phyloP scores from a whole-genome alignment of 64 coral and sea anemone species.

The Hydrozoanthus tunicans region DNA sequence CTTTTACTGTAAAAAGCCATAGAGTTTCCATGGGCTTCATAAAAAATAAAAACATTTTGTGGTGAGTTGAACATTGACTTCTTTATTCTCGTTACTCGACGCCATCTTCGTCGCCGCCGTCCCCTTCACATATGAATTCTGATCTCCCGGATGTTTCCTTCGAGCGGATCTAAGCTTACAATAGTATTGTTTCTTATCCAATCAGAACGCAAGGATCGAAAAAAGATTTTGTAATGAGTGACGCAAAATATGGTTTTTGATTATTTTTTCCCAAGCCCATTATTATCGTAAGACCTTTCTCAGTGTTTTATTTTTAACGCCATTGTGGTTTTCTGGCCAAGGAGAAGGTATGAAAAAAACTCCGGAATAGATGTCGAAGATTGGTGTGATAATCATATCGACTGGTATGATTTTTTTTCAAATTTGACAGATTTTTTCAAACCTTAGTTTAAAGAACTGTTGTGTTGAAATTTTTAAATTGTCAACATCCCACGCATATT shows the following conservation, averaged over 20 bases:
- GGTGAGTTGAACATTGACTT: slow-evolving; percentile 39
- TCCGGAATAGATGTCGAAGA: neutral
- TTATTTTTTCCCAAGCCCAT: neutral
- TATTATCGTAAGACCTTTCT: neutral
- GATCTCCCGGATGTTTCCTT: slow-evolving; percentile 52
- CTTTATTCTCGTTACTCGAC: neutral
- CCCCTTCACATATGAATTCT: neutral
- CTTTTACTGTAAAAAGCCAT: slow-evolving; percentile 54
- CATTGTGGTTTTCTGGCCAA: neutral
- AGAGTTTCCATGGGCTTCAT: slow-evolving; percentile 50
- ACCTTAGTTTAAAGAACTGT: neutral
- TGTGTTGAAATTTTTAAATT: neutral
- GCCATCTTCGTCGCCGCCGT: slow-evolving; percentile 54
- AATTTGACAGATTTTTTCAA: neutral
- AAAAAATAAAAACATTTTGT: slow-evolving; percentile 41
- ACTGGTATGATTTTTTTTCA: neutral
- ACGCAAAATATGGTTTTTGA: neutral
- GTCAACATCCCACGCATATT: slow-evolving; percentile 39
- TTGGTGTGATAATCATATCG: neutral
- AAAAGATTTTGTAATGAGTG: too few species aligned
- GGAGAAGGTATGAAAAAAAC: neutral
- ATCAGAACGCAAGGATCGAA: neutral
- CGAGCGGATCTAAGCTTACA: slow-evolving; percentile 11
- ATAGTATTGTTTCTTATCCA: slow-evolving; percentile 28
- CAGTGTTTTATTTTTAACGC: too few species aligned